Conservation (phyloP, 2,797 vertebrate genomes). For the Sylvilagus floridanus region DNA sequence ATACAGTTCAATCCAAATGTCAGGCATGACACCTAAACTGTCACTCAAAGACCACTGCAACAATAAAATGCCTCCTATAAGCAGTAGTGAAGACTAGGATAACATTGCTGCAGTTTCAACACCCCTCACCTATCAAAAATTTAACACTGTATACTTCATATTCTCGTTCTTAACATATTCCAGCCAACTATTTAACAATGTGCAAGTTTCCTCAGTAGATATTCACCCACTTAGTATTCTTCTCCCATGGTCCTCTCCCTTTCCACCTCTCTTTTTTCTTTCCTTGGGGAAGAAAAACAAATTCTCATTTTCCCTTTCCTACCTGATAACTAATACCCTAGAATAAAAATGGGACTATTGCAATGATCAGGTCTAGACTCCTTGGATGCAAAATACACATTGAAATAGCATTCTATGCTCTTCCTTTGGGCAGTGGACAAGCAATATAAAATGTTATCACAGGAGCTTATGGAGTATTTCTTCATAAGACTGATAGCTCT, state of each 20-base stretch:
- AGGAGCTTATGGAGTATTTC: constrained; percentile 70
- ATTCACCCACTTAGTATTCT: not conserved
- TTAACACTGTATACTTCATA: not conserved
- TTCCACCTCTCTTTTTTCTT: not conserved
- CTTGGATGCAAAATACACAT: constrained; percentile 66
- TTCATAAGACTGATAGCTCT: constrained; percentile 66
- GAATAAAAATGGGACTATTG: constrained; percentile 43
- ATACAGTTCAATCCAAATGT: not conserved
- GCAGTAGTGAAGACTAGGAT: not conserved
- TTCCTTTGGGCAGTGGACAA: constrained; percentile 67
- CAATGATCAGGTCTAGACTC: constrained; percentile 45
- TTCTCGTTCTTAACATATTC: constrained; percentile 13
- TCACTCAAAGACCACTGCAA: not conserved
- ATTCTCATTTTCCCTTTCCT: constrained; percentile 62
- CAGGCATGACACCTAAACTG: not conserved
- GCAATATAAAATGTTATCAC: constrained; percentile 73
- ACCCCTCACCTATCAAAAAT: not conserved
- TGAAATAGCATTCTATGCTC: constrained; percentile 60
- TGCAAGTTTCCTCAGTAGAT: not conserved
- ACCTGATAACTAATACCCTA: constrained; percentile 47
- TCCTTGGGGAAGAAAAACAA: constrained; percentile 18
- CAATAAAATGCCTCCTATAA: not conserved
- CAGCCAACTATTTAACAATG: not conserved
- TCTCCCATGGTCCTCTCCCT: not conserved
- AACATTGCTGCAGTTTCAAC: not conserved